phyloP scores from a whole-genome alignment of 2,888 invertebrate species.

The Diogma glabrata region DNA sequence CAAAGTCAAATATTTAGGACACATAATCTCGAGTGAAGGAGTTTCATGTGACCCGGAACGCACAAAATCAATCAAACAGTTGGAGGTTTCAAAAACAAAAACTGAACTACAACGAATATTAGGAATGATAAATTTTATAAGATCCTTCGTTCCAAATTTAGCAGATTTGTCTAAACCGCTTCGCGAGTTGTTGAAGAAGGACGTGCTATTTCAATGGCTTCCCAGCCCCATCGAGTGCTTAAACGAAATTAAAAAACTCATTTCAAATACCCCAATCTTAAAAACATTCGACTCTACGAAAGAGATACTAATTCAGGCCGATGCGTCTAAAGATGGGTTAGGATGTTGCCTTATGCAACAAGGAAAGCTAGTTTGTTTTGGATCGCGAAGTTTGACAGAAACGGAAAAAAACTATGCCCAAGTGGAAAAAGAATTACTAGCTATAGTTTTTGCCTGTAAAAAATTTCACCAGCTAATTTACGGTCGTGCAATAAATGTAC shows the following conservation, averaged over 20 bases:
- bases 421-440: slow-evolving; percentile 15
- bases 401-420: slow-evolving; percentile 16
- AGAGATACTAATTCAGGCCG: slow-evolving; percentile 15
- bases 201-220: slow-evolving; percentile 17
- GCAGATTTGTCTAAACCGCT: slow-evolving; percentile 16
- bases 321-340: slow-evolving; percentile 16
- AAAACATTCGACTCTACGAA: slow-evolving; percentile 14
- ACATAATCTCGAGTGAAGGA: slow-evolving; percentile 15
- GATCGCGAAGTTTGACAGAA: slow-evolving; percentile 14
- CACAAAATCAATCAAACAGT: slow-evolving; percentile 13
- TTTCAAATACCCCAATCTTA: slow-evolving; percentile 15
- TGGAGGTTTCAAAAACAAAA: slow-evolving; percentile 16
- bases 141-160: slow-evolving; percentile 19
- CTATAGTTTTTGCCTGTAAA: slow-evolving; percentile 10
- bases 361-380: slow-evolving; percentile 16
- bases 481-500: no score
- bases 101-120: slow-evolving; percentile 18
- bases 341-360: slow-evolving; percentile 19
- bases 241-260: slow-evolving; percentile 14
- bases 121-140: slow-evolving; percentile 20
- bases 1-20: slow-evolving; percentile 15
- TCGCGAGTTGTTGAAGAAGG: slow-evolving; percentile 19
- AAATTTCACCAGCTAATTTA: not conserved
- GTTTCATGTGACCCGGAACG: slow-evolving; percentile 13
- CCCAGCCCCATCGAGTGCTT: slow-evolving; percentile 15